Percentiles rank a stretch among this genome's conserved stretches.
Evolutionary conservation across 1,140 invertebrate species (phyloP).

Genomic region (Drosophila rhopaloa): DNA sequence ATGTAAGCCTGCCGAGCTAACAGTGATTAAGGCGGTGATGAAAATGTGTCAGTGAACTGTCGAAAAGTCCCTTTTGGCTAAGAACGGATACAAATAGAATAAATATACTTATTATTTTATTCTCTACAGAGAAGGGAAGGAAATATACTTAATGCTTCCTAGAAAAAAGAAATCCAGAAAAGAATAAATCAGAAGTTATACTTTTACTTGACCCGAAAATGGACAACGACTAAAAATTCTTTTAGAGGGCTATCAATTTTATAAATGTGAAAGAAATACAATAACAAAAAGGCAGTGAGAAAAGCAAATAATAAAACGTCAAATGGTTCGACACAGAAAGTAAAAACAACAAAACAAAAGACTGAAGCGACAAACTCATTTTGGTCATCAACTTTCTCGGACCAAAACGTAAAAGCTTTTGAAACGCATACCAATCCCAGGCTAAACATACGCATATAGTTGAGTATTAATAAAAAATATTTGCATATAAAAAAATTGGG

Average conservation of each 20-base stretch:
- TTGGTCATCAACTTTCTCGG: conserved; percentile 64
- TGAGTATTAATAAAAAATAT: conserved; percentile 15
- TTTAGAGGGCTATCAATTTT: conserved; percentile 36
- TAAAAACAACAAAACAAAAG: conserved; percentile 66
- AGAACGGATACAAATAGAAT: not conserved
- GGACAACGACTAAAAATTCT: conserved; percentile 20
- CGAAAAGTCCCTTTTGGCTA: not conserved
- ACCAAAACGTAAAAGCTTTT: conserved; percentile 42
- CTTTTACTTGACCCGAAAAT: conserved; percentile 43
- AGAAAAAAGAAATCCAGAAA: not conserved
- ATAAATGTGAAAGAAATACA: conserved; percentile 12
- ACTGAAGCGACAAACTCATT: conserved; percentile 75
- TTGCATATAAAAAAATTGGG: conserved; percentile 17
- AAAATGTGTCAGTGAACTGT: conserved; percentile 22
- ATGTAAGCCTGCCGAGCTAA: conserved; percentile 15
- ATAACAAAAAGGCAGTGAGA: conserved; percentile 17
- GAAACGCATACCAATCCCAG: conserved; percentile 30
- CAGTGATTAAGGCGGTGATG: conserved; percentile 9
- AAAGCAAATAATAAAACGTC: conserved; percentile 57
- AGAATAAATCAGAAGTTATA: conserved; percentile 15
- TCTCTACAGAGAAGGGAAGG: too few species aligned
- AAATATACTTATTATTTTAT: too few species aligned
- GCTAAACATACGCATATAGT: conserved; percentile 49
- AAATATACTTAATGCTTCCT: too few species aligned
- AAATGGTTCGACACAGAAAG: conserved; percentile 59